These are phyloP conservation scores for Umimayanthus chanpuru DNA, from an alignment of 92 coral and sea anemone genomes.

Conservation along the genomic window DNA sequence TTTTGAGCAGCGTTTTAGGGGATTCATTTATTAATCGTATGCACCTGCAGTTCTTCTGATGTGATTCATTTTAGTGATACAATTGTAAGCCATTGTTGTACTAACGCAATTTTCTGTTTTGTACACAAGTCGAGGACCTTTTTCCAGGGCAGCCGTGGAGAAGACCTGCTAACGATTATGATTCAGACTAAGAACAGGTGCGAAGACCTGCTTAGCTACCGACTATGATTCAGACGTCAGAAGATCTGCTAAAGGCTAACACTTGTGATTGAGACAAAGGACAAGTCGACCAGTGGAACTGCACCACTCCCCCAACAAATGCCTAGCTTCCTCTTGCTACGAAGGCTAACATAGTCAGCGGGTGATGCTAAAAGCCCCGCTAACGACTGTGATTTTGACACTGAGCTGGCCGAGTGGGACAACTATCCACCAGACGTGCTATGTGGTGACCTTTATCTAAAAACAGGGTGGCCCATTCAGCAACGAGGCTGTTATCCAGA, in stretches of 20 bases:
- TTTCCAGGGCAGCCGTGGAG: conserved; percentile 84
- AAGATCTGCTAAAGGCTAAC: no score
- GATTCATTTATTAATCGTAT: no score
- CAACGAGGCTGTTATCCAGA: no score
- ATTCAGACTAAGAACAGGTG: conserved; percentile 59
- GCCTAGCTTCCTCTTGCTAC: no score
- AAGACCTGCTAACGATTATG: conserved; percentile 68
- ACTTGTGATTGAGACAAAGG: no score
- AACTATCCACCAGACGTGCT: no score
- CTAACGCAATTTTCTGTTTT: neutral
- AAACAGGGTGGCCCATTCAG: no score
- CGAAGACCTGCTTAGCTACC: neutral
- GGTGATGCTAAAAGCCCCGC: neutral
- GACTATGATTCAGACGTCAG: conserved; percentile 17
- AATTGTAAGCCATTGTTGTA: neutral
- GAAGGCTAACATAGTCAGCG: neutral
- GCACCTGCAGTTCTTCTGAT: neutral
- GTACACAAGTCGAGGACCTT: conserved; percentile 58
- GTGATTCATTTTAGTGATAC: neutral
- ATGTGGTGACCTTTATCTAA: no score
- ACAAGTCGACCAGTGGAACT: neutral
- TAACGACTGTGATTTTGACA: neutral
- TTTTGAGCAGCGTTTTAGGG: no score
- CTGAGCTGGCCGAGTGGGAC: neutral
- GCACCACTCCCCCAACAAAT: neutral